Conservation (phyloP, 2,113 vertebrate species). For the Sorex araneus region DNA sequence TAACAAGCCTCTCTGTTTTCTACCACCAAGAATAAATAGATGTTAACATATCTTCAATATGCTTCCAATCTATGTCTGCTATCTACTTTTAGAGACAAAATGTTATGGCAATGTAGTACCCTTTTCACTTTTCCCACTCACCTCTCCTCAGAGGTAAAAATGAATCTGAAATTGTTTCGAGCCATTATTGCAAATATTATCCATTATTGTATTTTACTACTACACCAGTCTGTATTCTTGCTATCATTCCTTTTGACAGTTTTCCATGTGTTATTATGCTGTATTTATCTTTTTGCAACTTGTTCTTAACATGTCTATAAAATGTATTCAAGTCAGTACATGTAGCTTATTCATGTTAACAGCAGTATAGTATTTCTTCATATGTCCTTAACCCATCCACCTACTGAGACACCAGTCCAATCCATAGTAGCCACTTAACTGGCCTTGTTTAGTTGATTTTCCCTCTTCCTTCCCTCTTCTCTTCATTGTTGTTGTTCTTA, state of each 20-base stretch:
- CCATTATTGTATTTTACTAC: no score
- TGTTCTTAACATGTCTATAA: not conserved
- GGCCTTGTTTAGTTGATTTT: not conserved
- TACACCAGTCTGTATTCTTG: not conserved
- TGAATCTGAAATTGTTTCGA: not conserved
- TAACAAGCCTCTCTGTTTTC: slow-evolving; percentile 25
- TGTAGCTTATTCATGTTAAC: not conserved
- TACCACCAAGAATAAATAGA: slow-evolving; percentile 18
- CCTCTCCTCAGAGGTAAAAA: not conserved
- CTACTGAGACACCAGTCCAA: not conserved
- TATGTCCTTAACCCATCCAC: not conserved
- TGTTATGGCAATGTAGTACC: not conserved
- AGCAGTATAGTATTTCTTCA: not conserved
- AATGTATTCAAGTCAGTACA: not conserved
- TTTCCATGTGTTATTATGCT: slow-evolving; percentile 4
- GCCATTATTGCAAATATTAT: not conserved
- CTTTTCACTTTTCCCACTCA: not conserved
- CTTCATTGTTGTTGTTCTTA: not conserved
- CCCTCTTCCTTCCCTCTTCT: not conserved
- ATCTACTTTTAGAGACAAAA: not conserved
- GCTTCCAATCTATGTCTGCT: not conserved
- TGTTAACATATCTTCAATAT: not conserved
- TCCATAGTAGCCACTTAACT: not conserved
- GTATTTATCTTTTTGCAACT: not conserved
- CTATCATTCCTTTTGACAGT: not conserved